Evolutionary conservation across 2,888 invertebrate genomes (phyloP).

Genomic region (Cephus rjabovi): DNA sequence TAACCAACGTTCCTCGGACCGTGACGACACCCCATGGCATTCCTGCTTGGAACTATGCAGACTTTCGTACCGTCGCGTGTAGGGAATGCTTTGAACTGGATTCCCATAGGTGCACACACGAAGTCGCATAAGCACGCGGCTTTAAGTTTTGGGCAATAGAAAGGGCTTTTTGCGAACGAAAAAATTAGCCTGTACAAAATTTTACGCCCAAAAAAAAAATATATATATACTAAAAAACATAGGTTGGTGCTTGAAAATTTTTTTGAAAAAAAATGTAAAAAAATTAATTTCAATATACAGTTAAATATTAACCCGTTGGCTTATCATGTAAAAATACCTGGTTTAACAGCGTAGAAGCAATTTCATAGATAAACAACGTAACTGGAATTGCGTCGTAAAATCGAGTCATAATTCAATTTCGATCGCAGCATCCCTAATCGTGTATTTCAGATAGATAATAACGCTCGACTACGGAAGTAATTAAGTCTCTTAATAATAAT

Average conservation of each 20-base stretch:
- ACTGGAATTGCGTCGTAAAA: not conserved
- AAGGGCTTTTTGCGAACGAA: not conserved
- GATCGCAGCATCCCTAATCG: not conserved
- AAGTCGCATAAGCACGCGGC: not conserved
- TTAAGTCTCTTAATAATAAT: not conserved
- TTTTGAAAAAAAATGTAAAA: too few relatives aligned
- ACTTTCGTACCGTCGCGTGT: conserved; percentile 23
- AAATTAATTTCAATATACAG: too few relatives aligned
- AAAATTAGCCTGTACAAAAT: not conserved
- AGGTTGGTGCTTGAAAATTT: not conserved
- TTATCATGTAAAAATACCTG: not conserved
- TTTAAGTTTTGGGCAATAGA: not conserved
- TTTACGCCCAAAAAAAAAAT: too few relatives aligned
- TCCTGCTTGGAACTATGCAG: conserved; percentile 30
- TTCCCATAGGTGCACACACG: conserved; percentile 3
- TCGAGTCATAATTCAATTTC: not conserved
- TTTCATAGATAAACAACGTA: not conserved
- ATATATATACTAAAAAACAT: too few relatives aligned
- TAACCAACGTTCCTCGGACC: conserved; percentile 19
- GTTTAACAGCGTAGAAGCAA: not conserved
- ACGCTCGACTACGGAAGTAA: not conserved
- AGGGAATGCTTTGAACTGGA: conserved; percentile 39
- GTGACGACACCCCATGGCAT: conserved; percentile 22
- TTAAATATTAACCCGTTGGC: too few relatives aligned
- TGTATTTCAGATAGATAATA: not conserved